phyloP scores from a whole-genome alignment of 2,888 invertebrate genomes.

The Drosophila subquinaria region DNA sequence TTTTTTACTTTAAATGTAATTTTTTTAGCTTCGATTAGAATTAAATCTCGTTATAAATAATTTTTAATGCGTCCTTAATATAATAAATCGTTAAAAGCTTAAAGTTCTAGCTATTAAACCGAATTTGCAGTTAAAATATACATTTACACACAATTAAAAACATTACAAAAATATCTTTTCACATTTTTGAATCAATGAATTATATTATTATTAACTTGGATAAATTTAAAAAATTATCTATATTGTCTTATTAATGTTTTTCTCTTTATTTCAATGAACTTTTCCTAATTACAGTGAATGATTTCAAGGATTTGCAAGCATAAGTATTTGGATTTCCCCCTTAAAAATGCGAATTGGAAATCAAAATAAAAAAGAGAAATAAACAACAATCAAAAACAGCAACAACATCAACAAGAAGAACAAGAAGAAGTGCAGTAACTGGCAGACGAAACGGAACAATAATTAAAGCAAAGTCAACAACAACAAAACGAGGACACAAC shows the following conservation, averaged over 20 bases:
- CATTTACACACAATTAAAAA: no score
- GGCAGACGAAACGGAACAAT: constrained; percentile 77
- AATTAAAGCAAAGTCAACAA: constrained; percentile 72
- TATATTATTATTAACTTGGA: background rate
- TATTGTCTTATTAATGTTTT: background rate
- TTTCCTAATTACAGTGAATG: constrained; percentile 30
- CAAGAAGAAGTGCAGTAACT: constrained; percentile 51
- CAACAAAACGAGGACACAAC: constrained; percentile 42
- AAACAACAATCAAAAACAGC: constrained; percentile 25
- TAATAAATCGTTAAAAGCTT: background rate
- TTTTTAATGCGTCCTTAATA: no score
- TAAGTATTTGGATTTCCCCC: constrained; percentile 14
- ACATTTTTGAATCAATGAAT: background rate
- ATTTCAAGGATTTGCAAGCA: constrained; percentile 36
- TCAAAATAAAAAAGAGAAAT: constrained; percentile 18
- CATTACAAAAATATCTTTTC: background rate
- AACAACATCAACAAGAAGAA: constrained; percentile 11
- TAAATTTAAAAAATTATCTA: background rate
- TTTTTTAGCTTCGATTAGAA: no score
- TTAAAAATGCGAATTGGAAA: constrained; percentile 28
- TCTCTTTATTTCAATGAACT: background rate
- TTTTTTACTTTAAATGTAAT: background rate
- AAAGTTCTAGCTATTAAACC: background rate
- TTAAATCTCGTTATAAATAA: no score
- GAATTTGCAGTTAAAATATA: background rate